Base-by-base conservation (phyloP, 2,888 invertebrate species). In the Acronicta psi region DNA sequence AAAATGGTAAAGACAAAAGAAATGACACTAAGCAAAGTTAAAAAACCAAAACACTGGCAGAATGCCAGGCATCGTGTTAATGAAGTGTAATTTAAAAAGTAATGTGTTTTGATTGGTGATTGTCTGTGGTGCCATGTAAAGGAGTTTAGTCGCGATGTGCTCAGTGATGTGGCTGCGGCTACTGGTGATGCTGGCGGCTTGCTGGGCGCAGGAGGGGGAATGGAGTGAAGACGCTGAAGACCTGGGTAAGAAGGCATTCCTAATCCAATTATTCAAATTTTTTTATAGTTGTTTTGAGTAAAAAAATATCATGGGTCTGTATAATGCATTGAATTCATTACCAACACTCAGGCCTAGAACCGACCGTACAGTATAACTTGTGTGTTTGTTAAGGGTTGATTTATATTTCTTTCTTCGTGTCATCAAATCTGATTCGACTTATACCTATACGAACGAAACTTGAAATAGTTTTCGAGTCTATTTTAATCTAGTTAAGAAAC, bases 141-240 rank as follows among this genome's bases (percentile, higher is more conserved):
- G 58, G 52, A 73, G 75, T 69, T 71, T 59, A 44, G 67, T 77
- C 63, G 87, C 72, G 77, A 93, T 93, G 93, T 91, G 90, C 75
- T 86, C 88, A 61, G 90, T 92, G 72, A 90, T 91, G 89, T 92
- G 92, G 90, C 73, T 91, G 59, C 85, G 85, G 77, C 69, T 93
- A 77, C 57, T 92, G 63, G 86, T 94, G 82, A 87, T 93, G 86
- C 84, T 93, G 69, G 90, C 91, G 25, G 92, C 90, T 17, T 90
- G 92, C 82, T 92, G 92, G 87, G 93, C 93, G 43, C 93, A 94
- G 73, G 93, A 94, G 56, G 93, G 93, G 20, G 94, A 94, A 77
- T 94, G 94, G 94, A 93, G 92, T 45, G 94, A 94, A 65, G 94
- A 94, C 64, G 93, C 93, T 11, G 93, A 94, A 70, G 93, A 94